These are phyloP conservation scores for Semnornis frantzii DNA, from an alignment of 2,113 vertebrate genomes.

Conservation along the genomic window DNA sequence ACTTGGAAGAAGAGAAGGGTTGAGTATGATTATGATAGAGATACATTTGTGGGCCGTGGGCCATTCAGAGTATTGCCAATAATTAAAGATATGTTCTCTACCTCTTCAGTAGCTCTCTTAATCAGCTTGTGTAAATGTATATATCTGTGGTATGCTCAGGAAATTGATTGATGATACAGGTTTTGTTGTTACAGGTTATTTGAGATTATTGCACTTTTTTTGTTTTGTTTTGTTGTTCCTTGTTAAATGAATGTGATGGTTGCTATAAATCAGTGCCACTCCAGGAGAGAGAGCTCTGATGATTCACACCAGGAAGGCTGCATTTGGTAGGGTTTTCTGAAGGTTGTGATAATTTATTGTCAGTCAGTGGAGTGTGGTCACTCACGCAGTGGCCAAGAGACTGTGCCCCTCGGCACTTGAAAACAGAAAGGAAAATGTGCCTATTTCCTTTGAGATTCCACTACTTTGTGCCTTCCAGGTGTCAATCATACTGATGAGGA, in stretches of 20 bases:
- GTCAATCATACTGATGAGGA: background rate
- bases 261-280: slow-evolving; percentile 17
- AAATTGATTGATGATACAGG: slow-evolving; percentile 11
- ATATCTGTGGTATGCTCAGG: slow-evolving; percentile 48
- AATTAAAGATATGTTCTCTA: slow-evolving; percentile 43
- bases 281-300: background rate
- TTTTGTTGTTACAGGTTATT: slow-evolving; percentile 55
- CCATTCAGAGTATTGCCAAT: slow-evolving; percentile 26
- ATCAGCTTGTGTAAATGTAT: slow-evolving; percentile 41
- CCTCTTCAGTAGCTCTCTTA: slow-evolving; percentile 35
- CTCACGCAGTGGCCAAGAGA: background rate
- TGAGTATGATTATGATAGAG: slow-evolving; percentile 40
- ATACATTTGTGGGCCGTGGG: slow-evolving; percentile 32
- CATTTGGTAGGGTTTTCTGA: background rate
- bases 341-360: background rate
- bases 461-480: background rate
- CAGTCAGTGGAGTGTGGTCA: background rate
- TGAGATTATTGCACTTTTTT: background rate
- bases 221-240: slow-evolving; percentile 45
- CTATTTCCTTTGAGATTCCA: background rate
- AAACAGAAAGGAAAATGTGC: background rate
- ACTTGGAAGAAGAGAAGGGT: slow-evolving; percentile 53
- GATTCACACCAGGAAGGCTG: background rate
- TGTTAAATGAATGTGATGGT: background rate
- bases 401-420: background rate